These are phyloP conservation scores for Cantharis flavilabris DNA, from an alignment of 2,888 invertebrate species.

Conservation along the genomic window DNA sequence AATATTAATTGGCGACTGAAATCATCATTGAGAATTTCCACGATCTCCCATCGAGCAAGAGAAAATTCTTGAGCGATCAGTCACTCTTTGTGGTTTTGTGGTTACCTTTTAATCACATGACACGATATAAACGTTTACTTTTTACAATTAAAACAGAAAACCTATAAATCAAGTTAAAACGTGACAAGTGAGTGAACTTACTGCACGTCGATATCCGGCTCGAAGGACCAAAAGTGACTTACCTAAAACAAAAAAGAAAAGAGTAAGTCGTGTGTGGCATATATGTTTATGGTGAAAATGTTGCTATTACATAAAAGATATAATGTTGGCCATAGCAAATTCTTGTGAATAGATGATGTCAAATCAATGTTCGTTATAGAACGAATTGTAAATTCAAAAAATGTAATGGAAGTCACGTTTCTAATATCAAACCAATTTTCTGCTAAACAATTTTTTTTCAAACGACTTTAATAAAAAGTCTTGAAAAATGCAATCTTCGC, in stretches of 20 bases:
- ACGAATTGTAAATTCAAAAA: constrained; percentile 7
- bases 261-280: not conserved
- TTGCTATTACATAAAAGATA: not conserved
- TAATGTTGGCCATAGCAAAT: not conserved
- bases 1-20: not conserved
- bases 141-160: not conserved
- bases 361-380: constrained; percentile 2
- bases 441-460: constrained; percentile 1
- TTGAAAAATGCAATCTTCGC: not conserved
- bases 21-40: not conserved
- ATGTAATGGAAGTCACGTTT: constrained; percentile 11
- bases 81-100: not conserved
- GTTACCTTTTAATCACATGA: not conserved
- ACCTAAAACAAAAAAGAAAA: not conserved
- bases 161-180: not conserved
- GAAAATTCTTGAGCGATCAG: not conserved
- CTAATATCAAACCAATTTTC: constrained; percentile 3
- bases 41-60: not conserved
- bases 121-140: not conserved
- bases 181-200: not conserved
- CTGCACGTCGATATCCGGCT: not conserved
- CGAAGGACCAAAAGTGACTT: not conserved
- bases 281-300: not conserved
- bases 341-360: not conserved
- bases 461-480: not conserved